Evolutionary conservation across 2,888 invertebrate genomes (phyloP).

Genomic region (Cacoxenus indagator): DNA sequence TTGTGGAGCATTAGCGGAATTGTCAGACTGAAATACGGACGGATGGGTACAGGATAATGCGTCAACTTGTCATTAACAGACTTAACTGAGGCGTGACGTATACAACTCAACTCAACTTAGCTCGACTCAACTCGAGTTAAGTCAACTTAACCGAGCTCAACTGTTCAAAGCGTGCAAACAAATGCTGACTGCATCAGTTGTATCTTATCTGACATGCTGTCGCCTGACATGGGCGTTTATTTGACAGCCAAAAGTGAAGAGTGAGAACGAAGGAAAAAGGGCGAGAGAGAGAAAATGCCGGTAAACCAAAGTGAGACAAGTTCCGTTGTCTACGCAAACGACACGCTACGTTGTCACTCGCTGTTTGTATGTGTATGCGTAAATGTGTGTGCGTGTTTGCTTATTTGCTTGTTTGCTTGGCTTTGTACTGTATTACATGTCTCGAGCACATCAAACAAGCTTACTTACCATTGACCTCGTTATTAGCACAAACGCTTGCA

Average conservation of each 20-base stretch:
- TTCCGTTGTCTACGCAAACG: not conserved
- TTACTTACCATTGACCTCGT: constrained; percentile 64
- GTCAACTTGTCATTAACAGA: constrained; percentile 20
- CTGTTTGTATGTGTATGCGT: not conserved
- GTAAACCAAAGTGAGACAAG: not conserved
- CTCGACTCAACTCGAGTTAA: not conserved
- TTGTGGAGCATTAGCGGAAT: not conserved
- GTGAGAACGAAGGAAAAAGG: not conserved
- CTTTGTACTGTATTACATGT: constrained; percentile 54
- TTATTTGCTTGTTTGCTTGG: constrained; percentile 40
- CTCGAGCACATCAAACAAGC: constrained; percentile 61
- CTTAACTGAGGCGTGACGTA: not conserved
- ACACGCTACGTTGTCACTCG: not conserved
- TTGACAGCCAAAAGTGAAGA: not conserved
- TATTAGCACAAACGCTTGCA: constrained; percentile 46
- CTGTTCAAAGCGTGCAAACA: not conserved
- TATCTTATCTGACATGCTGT: not conserved
- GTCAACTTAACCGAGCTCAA: constrained; percentile 3
- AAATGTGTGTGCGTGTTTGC: constrained; percentile 14
- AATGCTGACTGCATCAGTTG: not conserved
- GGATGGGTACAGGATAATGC: constrained; percentile 1
- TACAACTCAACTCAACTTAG: not conserved
- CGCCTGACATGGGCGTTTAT: constrained; percentile 5
- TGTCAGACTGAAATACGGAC: not conserved
- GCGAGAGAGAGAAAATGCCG: not conserved